Percentiles rank a stretch among this genome's conserved stretches.
Evolutionary conservation across 2,888 invertebrate genomes (phyloP).

Genomic region (Andrena minutula): DNA sequence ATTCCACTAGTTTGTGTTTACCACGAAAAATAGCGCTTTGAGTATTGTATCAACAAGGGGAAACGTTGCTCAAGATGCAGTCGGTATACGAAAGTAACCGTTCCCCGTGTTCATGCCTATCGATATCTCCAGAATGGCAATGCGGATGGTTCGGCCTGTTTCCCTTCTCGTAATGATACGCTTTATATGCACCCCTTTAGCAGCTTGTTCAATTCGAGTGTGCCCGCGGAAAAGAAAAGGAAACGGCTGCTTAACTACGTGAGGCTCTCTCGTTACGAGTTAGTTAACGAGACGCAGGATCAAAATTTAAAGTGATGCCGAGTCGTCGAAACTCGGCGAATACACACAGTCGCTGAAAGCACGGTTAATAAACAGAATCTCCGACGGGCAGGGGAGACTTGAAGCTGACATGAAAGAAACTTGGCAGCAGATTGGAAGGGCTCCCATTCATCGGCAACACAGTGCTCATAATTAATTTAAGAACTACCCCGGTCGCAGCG

Average conservation of each 20-base stretch:
- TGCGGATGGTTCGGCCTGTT: constrained; percentile 6
- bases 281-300: constrained; percentile 27
- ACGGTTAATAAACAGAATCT: constrained; percentile 53
- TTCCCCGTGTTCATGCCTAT: constrained; percentile 21
- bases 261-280: constrained; percentile 28
- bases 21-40: neutral
- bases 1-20: neutral
- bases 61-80: neutral
- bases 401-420: constrained; percentile 14
- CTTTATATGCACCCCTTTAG: constrained; percentile 33
- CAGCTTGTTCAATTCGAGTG: constrained; percentile 30
- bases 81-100: constrained; percentile 4
- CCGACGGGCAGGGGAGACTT: neutral
- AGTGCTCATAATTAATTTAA: constrained; percentile 30
- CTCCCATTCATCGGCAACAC: constrained; percentile 16
- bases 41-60: neutral
- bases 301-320: constrained; percentile 31
- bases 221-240: constrained; percentile 22
- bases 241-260: constrained; percentile 19
- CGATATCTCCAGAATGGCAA: constrained; percentile 13
- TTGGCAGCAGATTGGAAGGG: neutral
- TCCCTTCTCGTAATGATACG: constrained; percentile 24
- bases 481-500: neutral
- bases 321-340: constrained; percentile 25
- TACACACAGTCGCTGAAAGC: constrained; percentile 36